Evolutionary conservation across 2,888 invertebrate species (phyloP).

Genomic region (Agonopterix heracliana): DNA sequence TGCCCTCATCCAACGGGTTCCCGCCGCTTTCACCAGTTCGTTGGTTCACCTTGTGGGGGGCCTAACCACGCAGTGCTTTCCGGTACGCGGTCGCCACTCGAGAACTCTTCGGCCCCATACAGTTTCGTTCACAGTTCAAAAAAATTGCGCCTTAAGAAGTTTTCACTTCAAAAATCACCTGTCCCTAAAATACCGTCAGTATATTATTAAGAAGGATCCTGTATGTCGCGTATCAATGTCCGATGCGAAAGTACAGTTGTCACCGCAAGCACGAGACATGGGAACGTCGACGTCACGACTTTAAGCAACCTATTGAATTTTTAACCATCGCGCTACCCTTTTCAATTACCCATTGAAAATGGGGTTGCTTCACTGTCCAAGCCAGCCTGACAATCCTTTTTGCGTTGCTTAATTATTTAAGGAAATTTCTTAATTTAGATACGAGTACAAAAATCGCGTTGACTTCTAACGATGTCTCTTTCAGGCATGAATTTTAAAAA

Average conservation of each 20-base stretch:
- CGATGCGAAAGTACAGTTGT: slow-evolving; percentile 11
- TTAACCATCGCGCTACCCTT: slow-evolving; percentile 65
- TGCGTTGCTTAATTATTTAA: slow-evolving; percentile 68
- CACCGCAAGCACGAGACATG: slow-evolving; percentile 28
- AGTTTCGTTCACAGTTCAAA: too few species aligned
- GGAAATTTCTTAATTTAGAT: slow-evolving; percentile 71
- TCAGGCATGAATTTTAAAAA: too few species aligned
- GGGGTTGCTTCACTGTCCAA: slow-evolving; percentile 67
- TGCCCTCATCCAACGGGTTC: too few species aligned
- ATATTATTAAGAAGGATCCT: not conserved
- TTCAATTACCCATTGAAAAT: slow-evolving; percentile 71
- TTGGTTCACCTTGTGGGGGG: too few species aligned
- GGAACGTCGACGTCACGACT: slow-evolving; percentile 35
- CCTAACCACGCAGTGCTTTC: too few species aligned
- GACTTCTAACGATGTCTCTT: too few species aligned
- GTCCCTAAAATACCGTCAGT: too few species aligned
- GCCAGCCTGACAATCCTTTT: slow-evolving; percentile 72
- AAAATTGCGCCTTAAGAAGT: too few species aligned
- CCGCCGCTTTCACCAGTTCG: too few species aligned
- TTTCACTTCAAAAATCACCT: too few species aligned
- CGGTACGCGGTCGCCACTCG: too few species aligned
- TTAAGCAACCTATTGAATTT: slow-evolving; percentile 62
- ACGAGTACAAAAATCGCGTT: slow-evolving; percentile 45
- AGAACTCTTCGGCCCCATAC: too few species aligned
- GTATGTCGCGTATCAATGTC: slow-evolving; percentile 10